Conservation (phyloP, 1,140 invertebrate genomes). For the Marisa cornuarietis region DNA sequence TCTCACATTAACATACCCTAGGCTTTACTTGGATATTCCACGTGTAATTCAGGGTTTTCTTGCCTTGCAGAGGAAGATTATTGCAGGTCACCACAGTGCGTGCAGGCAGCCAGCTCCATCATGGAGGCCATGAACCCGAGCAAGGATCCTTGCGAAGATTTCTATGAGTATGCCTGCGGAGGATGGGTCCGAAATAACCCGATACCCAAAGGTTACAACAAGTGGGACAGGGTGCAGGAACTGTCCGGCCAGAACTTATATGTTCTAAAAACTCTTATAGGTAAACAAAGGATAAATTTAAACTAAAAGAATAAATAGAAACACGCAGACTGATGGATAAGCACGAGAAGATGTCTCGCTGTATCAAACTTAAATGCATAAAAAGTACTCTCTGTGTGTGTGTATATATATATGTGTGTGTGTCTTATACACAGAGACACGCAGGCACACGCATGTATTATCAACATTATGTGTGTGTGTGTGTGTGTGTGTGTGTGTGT, state of each 20-base stretch:
- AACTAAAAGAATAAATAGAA: too few species aligned
- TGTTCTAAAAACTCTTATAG: constrained; percentile 52
- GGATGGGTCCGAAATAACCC: constrained; percentile 67
- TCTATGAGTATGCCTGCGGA: constrained; percentile 72
- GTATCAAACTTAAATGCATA: neutral
- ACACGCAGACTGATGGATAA: too few species aligned
- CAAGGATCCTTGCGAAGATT: constrained; percentile 70
- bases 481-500: too few species aligned
- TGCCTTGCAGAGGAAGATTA: constrained; percentile 38
- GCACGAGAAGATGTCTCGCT: too few species aligned
- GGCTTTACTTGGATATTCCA: too few species aligned
- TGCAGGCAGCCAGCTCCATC: constrained; percentile 58
- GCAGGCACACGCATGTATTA: too few species aligned
- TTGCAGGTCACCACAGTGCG: constrained; percentile 55
- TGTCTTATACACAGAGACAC: too few species aligned
- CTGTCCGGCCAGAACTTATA: constrained; percentile 56
- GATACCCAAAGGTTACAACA: constrained; percentile 56
- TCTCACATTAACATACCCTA: too few species aligned
- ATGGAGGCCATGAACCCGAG: constrained; percentile 67
- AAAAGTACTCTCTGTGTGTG: too few species aligned
- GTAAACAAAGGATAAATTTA: constrained; percentile 28
- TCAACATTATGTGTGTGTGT: too few species aligned
- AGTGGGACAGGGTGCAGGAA: constrained; percentile 59
- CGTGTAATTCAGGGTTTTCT: too few species aligned
- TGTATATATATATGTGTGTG: neutral